Percentiles rank a stretch among this genome's conserved stretches.
phyloP scores from a whole-genome alignment of 2,113 vertebrate species.

The Dipodomys merriami region DNA sequence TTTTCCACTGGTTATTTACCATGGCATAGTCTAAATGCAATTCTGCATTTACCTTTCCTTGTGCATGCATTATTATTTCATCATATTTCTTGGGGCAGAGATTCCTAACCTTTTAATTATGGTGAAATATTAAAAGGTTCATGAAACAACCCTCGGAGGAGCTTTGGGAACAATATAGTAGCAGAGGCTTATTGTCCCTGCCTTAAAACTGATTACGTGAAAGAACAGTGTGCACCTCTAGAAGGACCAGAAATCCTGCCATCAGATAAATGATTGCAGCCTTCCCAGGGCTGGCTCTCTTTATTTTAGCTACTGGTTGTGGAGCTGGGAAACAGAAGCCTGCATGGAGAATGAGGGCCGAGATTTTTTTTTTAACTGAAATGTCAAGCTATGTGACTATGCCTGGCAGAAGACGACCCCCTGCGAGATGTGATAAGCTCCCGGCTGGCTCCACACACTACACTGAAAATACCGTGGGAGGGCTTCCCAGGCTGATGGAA shows the following conservation, averaged over 20 bases:
- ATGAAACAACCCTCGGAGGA: neutral
- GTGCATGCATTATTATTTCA: slow-evolving; percentile 11
- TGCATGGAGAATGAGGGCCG: slow-evolving; percentile 54
- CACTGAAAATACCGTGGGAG: slow-evolving; percentile 72
- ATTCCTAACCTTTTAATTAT: slow-evolving; percentile 55
- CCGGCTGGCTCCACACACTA: slow-evolving; percentile 54
- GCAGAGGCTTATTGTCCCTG: slow-evolving; percentile 44
- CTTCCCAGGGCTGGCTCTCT: slow-evolving; percentile 46
- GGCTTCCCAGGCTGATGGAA: slow-evolving; percentile 76
- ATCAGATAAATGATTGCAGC: slow-evolving; percentile 56
- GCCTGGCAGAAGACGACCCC: slow-evolving; percentile 64
- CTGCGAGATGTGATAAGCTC: slow-evolving; percentile 71
- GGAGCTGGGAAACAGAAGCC: slow-evolving; percentile 67
- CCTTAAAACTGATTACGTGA: slow-evolving; percentile 31
- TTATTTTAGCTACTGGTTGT: slow-evolving; percentile 60
- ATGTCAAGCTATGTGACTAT: slow-evolving; percentile 80
- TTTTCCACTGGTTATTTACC: neutral
- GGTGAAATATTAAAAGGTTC: slow-evolving; percentile 25
- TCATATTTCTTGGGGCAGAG: neutral
- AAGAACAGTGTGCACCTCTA: neutral
- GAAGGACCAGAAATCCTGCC: slow-evolving; percentile 35
- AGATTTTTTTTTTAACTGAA: slow-evolving; percentile 59
- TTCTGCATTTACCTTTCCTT: neutral
- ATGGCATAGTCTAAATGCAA: neutral
- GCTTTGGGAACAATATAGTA: neutral